A percentile compares a stretch with the other conserved stretches of the same genome.
Evolutionary conservation across 2,888 invertebrate genomes (phyloP).

Genomic region (Platycnemis pennipes): DNA sequence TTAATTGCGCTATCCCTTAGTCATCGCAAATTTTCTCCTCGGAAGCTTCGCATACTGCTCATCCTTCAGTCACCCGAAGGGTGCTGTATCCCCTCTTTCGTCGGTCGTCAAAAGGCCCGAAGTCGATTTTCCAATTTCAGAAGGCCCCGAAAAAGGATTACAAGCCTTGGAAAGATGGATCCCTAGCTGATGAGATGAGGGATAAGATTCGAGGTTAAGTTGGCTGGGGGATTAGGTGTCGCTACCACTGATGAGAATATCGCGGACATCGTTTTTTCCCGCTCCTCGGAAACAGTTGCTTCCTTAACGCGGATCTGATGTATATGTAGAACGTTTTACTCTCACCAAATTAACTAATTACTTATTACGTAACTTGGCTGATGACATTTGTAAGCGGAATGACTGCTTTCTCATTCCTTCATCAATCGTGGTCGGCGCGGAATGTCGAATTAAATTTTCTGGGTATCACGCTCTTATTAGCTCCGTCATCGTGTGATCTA

Average conservation of each 20-base stretch:
- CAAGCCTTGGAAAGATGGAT: background rate
- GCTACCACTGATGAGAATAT: background rate
- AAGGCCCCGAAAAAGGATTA: background rate
- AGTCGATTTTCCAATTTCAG: background rate
- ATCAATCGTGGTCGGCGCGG: background rate
- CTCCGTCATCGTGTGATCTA: too few species aligned
- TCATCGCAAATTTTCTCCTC: background rate
- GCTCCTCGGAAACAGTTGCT: background rate
- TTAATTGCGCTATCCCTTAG: constrained; percentile 10
- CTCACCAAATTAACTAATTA: background rate
- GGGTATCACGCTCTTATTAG: too few species aligned
- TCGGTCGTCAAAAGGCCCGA: background rate
- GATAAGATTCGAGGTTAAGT: background rate
- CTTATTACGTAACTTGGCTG: background rate
- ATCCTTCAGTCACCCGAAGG: background rate
- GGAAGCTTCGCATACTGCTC: background rate
- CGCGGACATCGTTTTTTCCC: background rate
- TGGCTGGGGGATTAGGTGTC: background rate
- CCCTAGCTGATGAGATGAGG: background rate
- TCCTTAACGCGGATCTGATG: background rate
- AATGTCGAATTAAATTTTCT: background rate
- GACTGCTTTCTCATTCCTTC: background rate
- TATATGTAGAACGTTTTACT: background rate
- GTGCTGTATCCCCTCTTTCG: background rate
- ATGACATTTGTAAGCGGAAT: background rate